Evolutionary conservation across 2,797 vertebrate genomes (phyloP).

Genomic region (Melanotaenia pygmaea): DNA sequence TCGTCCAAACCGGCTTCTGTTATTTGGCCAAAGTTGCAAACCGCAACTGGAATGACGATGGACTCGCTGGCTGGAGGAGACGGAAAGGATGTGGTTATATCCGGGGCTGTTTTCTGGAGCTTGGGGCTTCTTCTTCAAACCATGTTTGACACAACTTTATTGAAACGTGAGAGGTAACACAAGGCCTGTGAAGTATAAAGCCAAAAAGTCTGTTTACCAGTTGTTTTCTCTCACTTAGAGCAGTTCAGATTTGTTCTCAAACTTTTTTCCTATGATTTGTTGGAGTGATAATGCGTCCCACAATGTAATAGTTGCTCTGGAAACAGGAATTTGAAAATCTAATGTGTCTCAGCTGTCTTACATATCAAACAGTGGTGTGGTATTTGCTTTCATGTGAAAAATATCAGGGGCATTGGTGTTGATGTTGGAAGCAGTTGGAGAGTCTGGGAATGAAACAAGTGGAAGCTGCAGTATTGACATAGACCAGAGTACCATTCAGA

Average conservation of each 20-base stretch:
- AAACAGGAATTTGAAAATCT: conserved; percentile 15
- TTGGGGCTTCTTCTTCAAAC: conserved; percentile 16
- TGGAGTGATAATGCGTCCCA: neutral
- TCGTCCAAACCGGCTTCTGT: conserved; percentile 49
- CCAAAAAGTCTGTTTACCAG: neutral
- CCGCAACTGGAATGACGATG: conserved; percentile 64
- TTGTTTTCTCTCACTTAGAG: conserved; percentile 17
- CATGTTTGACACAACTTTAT: conserved; percentile 49
- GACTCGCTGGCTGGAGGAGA: conserved; percentile 40
- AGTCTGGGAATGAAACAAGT: conserved; percentile 34
- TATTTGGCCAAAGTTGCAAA: conserved; percentile 51
- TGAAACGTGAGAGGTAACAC: conserved; percentile 55
- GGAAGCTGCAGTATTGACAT: conserved; percentile 34
- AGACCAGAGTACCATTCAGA: conserved; percentile 33
- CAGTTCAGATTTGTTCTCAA: conserved; percentile 9
- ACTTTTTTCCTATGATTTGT: neutral
- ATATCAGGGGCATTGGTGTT: conserved; percentile 42
- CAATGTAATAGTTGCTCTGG: neutral
- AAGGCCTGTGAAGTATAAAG: conserved; percentile 16
- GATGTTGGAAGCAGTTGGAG: conserved; percentile 31
- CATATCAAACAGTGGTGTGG: conserved; percentile 12
- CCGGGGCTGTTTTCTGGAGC: conserved; percentile 41
- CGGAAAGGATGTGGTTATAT: conserved; percentile 58
- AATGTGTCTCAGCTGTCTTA: conserved; percentile 19
- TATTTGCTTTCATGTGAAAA: conserved; percentile 54